phyloP scores from a whole-genome alignment of 2,797 vertebrate species.

The Cuniculus paca region DNA sequence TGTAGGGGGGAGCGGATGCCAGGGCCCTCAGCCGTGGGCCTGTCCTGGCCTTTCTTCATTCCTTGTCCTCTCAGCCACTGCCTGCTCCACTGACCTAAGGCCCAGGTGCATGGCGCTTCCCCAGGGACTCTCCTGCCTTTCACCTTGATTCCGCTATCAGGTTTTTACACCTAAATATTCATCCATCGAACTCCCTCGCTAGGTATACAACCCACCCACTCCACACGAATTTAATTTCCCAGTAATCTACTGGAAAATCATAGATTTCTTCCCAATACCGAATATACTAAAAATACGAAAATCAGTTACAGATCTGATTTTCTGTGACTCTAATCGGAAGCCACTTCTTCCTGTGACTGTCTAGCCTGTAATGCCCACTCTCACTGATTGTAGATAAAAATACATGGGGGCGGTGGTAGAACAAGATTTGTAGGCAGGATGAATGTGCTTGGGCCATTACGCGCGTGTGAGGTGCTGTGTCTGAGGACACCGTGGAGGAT shows the following conservation, averaged over 20 bases:
- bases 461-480: not conserved
- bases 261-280: not conserved
- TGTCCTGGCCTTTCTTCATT: not conserved
- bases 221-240: not conserved
- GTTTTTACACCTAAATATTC: constrained; percentile 25
- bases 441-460: not conserved
- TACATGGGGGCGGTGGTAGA: not conserved
- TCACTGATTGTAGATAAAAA: not conserved
- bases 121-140: not conserved
- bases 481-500: not conserved
- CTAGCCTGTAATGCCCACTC: not conserved
- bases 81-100: not conserved
- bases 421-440: not conserved
- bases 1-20: not conserved
- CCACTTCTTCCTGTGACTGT: not conserved
- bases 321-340: constrained; percentile 33
- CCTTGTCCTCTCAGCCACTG: not conserved
- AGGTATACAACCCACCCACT: not conserved
- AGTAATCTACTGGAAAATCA: constrained; percentile 32
- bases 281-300: not conserved
- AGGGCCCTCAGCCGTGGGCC: not conserved
- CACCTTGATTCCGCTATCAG: not conserved
- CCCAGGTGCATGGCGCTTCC: not conserved
- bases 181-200: not conserved
- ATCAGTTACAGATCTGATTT: constrained; percentile 5